Conservation (phyloP, 1,140 invertebrate genomes). For the Tetramorium alpestre region DNA sequence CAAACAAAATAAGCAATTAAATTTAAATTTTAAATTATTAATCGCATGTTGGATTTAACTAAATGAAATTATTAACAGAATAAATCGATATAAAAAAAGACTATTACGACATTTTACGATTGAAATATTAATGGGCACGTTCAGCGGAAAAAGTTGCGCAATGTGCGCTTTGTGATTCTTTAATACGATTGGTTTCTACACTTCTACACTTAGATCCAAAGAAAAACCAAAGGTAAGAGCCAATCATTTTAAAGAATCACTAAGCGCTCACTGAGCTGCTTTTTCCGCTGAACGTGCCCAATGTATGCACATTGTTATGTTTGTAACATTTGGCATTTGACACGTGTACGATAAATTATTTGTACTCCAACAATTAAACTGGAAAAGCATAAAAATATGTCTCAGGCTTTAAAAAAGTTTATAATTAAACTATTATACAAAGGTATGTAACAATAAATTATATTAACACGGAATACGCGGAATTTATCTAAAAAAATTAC, state of each 20-base stretch:
- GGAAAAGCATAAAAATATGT: background rate
- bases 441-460: background rate
- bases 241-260: too few species aligned
- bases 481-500: background rate
- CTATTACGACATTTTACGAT: background rate
- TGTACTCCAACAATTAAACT: background rate
- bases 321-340: background rate
- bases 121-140: too few species aligned
- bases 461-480: background rate
- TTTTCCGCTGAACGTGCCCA: too few species aligned
- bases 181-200: too few species aligned
- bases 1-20: background rate
- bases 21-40: slow-evolving; percentile 18
- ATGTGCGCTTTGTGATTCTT: too few species aligned
- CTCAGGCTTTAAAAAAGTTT: background rate
- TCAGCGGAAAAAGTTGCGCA: too few species aligned
- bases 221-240: too few species aligned
- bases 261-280: too few species aligned
- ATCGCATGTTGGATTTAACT: background rate
- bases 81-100: slow-evolving; percentile 23
- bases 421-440: background rate
- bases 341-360: background rate
- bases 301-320: background rate
- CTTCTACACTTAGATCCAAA: too few species aligned
- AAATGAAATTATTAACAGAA: slow-evolving; percentile 12